phyloP scores from a whole-genome alignment of 2,113 vertebrate genomes.

The Petaurus breviceps region DNA sequence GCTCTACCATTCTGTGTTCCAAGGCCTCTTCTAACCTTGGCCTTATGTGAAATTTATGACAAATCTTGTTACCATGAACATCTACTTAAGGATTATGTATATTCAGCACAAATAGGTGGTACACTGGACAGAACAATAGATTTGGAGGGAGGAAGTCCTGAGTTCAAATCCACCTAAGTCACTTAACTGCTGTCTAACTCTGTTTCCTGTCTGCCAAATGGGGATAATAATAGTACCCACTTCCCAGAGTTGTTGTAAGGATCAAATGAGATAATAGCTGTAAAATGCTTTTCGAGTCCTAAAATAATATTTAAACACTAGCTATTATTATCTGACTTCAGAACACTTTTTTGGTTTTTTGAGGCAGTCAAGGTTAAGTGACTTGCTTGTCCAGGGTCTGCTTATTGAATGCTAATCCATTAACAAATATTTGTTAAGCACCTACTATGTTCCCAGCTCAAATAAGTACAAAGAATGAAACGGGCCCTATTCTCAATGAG shows the following conservation, averaged over 20 bases:
- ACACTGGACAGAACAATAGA: background rate
- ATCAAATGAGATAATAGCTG: background rate
- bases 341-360: background rate
- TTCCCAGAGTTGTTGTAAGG: background rate
- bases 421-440: background rate
- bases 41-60: background rate
- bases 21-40: background rate
- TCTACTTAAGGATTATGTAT: background rate
- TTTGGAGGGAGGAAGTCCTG: background rate
- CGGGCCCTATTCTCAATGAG: background rate
- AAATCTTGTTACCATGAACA: background rate
- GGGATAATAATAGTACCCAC: background rate
- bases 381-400: background rate
- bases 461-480: background rate
- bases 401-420: background rate
- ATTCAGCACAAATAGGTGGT: background rate
- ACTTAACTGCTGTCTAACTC: background rate
- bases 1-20: background rate
- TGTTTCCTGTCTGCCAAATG: background rate
- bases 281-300: background rate
- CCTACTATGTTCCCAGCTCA: background rate
- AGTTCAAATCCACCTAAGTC: background rate
- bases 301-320: background rate
- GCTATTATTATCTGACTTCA: background rate
- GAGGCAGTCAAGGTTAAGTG: background rate